Evolutionary conservation across 2,113 vertebrate species (phyloP).

Genomic region (Geothlypis trichas): DNA sequence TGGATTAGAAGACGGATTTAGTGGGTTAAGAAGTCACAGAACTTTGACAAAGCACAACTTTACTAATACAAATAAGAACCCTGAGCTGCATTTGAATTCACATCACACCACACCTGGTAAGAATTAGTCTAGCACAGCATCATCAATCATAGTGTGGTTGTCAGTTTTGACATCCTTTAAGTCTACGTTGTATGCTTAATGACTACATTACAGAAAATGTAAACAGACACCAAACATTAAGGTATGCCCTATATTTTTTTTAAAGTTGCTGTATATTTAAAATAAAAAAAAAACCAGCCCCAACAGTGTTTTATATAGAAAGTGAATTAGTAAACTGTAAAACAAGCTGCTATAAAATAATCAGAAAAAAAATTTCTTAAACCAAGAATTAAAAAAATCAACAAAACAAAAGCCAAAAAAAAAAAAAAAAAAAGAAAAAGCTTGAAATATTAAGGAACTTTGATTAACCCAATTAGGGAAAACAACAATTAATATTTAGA

Average conservation of each 20-base stretch:
- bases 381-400: background rate
- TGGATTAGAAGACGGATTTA: conserved; percentile 70
- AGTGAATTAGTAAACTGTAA: background rate
- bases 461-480: background rate
- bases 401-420: background rate
- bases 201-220: conserved; percentile 86
- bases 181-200: conserved; percentile 80
- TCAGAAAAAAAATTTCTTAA: background rate
- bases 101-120: conserved; percentile 86
- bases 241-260: conserved; percentile 69
- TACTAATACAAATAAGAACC: conserved; percentile 77
- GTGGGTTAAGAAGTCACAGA: conserved; percentile 68
- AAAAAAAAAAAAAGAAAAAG: background rate
- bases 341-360: background rate
- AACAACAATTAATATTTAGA: background rate
- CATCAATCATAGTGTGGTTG: conserved; percentile 84
- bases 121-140: conserved; percentile 84
- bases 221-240: conserved; percentile 82
- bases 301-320: background rate
- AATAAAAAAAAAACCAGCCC: background rate
- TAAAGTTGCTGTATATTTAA: conserved; percentile 39
- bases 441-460: background rate
- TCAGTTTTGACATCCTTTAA: conserved; percentile 85
- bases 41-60: conserved; percentile 77
- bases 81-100: conserved; percentile 80